These are phyloP conservation scores for Helicoverpa zea DNA, from an alignment of 1,140 invertebrate species.

Conservation along the genomic window DNA sequence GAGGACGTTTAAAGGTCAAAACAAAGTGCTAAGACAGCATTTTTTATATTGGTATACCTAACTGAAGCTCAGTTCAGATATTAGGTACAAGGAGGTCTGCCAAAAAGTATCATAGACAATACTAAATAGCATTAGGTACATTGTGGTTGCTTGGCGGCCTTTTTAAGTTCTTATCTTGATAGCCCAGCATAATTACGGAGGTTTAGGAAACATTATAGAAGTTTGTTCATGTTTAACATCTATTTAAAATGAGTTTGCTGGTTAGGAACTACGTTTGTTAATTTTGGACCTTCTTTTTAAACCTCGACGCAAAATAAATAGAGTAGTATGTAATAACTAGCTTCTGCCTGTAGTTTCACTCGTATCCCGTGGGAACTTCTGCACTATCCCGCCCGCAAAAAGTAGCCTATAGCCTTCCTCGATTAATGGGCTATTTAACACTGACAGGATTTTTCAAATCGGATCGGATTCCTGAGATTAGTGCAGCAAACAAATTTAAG, in stretches of 20 bases:
- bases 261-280: not conserved
- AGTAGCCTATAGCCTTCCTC: too few species aligned
- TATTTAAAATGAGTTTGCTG: slow-evolving; percentile 6
- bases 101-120: slow-evolving; percentile 50
- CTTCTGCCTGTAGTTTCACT: too few species aligned
- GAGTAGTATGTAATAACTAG: too few species aligned
- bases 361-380: too few species aligned
- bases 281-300: not conserved
- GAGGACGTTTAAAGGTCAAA: not conserved
- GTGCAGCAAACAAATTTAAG: too few species aligned
- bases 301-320: not conserved
- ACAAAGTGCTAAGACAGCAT: slow-evolving; percentile 10
- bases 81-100: slow-evolving; percentile 14
- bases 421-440: too few species aligned
- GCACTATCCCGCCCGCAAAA: too few species aligned
- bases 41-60: not conserved
- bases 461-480: too few species aligned
- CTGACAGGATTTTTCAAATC: too few species aligned
- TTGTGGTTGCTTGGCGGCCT: slow-evolving; percentile 25
- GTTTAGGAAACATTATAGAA: slow-evolving; percentile 27
- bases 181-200: not conserved
- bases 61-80: slow-evolving; percentile 2
- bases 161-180: slow-evolving; percentile 27
- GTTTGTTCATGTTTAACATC: not conserved
- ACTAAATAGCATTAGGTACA: not conserved